Evolutionary conservation across 2,113 vertebrate genomes (phyloP).

Genomic region (Camelus dromedarius): DNA sequence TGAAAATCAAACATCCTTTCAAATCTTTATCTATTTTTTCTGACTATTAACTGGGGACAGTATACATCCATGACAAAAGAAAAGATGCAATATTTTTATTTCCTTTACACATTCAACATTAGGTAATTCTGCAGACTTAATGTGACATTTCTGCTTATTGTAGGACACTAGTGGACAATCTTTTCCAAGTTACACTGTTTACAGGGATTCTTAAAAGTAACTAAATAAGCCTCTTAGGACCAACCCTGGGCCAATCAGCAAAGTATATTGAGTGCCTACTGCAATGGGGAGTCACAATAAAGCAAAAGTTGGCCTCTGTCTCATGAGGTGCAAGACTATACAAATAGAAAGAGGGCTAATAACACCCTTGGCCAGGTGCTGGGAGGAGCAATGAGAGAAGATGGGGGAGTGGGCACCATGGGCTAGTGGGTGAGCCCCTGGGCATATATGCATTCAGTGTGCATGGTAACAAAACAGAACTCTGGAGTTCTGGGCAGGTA

Average conservation of each 20-base stretch:
- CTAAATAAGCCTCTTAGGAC: neutral
- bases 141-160: neutral
- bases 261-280: neutral
- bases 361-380: neutral
- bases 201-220: neutral
- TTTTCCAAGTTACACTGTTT: neutral
- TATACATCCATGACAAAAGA: neutral
- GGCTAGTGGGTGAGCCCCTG: neutral
- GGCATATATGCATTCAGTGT: neutral
- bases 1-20: neutral
- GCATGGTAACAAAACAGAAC: neutral
- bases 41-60: neutral
- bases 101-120: neutral
- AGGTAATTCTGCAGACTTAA: neutral
- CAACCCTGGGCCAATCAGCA: conserved; percentile 9
- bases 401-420: neutral
- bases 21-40: neutral
- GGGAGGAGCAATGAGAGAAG: neutral
- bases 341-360: neutral
- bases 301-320: neutral
- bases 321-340: neutral
- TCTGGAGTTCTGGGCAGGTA: neutral
- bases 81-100: neutral
- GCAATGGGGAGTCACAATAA: neutral
- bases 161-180: neutral